Base-by-base conservation (phyloP, 2,113 vertebrate species). In the Acrocephalus arundinaceus region DNA sequence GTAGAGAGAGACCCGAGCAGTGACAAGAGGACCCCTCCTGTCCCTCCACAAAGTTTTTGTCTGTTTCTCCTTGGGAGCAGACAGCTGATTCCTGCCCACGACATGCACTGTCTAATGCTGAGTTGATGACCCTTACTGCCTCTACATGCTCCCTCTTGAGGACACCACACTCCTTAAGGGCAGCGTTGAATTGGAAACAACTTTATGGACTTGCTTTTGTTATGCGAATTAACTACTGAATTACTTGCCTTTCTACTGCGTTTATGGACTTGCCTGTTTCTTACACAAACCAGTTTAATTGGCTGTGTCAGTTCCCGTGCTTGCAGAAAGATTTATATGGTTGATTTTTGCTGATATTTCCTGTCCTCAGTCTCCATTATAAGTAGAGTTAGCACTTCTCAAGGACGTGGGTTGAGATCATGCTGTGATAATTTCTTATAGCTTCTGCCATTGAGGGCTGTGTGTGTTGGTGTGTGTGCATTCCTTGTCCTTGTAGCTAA, bases 171-270 rank as follows among this genome's bases (percentile, higher is more conserved):
- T 68, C 78, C 81, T 79, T 65, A 84, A 89, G 87, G 85, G 55
- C 55, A 78, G n/a, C 2, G 0, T 48, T 95, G 88, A 95, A 94
- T 74, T 91, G 91, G 73, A 71, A 95, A 96, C 96, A 95, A 85
- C 81, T 96, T 97, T 96, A 97, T 96, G 87, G 95, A 93, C 97
- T 96, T 77, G 82, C 73, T 95, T 95, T 96, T 97, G 96, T 97
- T 91, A 85, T 51, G 78, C 3, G 20, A 94, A 95, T 97, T 94
- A 96, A 93, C 90, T 77, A 48, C 89, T 89, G 61, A 95, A 92
- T 93, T 89, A 90, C 90, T 84, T 77, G 72, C 52, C 87, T 94
- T 94, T 96, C 82, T 91, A 3, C 62, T 20, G n/a, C 83, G 81
- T 97, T 97, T 96, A 96, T 96, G 91, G 93, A 87, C 94, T 92